Base-by-base conservation (phyloP, 2,888 invertebrate genomes). In the Odontocerum albicorne region DNA sequence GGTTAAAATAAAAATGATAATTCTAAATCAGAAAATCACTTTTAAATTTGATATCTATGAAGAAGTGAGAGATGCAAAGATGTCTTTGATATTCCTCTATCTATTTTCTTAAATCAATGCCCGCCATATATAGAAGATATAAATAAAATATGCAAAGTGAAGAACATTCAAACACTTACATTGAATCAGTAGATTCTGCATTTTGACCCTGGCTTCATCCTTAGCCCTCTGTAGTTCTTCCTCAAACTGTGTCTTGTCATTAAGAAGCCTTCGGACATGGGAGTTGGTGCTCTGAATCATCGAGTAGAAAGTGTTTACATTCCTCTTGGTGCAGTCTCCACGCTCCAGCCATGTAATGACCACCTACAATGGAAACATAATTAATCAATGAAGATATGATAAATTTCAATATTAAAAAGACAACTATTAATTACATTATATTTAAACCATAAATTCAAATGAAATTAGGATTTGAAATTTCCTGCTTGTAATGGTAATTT, bases 241-340 rank as follows among this genome's bases (percentile, higher is more conserved):
- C 70, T 96, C 95, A 64, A 88, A 86, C 59, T 87, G 85, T 57
- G 85, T 81, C 73, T 95, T 96, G 68, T 96, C 96, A 62, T 79
- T 85, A 45, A 91, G 82, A 35, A 96, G 75, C 45, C 95, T 82
- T 8, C 96, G 82, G 4, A 96, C 90, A 67, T 96, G 96, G 0
- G 94, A 89, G 74, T 96, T 95, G 1, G 93, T 92, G 19, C 92
- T 91, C 74, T 96, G 96, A 59, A 96, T 91, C 93, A 96, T 93
- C 4, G 94, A 90, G 72, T 96, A 96, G 73, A 96, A 96, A 35
- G 86, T 87, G 68, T 90, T 94, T 1, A 92, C 85, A 70, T 93
- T 96, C 58, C 91, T 85, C 70, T 96, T 95, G 40, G 84, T 90
- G 69, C 96, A 96, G 70, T 96, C 96, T 0, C 96, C 96, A 8